phyloP scores from a whole-genome alignment of 1,140 invertebrate genomes.

The Rhopalosiphum maidis region DNA sequence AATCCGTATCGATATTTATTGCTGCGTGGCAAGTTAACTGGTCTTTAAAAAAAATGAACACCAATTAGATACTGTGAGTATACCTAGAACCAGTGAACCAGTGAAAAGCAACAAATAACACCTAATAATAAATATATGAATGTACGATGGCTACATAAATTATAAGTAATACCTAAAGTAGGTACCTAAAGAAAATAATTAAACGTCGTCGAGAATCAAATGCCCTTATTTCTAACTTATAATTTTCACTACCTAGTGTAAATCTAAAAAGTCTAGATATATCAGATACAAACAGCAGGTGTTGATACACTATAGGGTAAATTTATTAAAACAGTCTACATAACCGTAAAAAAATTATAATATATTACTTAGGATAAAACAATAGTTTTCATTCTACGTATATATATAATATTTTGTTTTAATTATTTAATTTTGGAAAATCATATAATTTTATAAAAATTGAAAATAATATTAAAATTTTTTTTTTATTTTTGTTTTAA shows the following conservation, averaged over 20 bases:
- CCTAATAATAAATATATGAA: background rate
- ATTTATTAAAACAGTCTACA: background rate
- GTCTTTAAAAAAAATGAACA: background rate
- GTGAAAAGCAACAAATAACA: conserved; percentile 22
- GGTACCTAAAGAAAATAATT: background rate
- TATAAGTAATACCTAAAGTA: background rate
- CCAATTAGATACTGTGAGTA: background rate
- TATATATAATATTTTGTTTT: background rate
- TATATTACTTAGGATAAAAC: background rate
- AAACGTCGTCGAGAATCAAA: background rate
- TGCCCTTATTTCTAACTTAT: background rate
- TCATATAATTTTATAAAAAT: background rate
- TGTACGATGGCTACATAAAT: background rate
- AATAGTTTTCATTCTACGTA: background rate
- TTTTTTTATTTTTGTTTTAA: background rate
- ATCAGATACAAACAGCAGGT: background rate
- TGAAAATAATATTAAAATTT: background rate
- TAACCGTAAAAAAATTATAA: background rate
- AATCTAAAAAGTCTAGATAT: background rate
- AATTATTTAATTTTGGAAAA: background rate
- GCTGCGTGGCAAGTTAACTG: background rate
- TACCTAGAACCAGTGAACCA: background rate
- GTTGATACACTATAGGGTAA: background rate
- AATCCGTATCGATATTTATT: conserved; percentile 35
- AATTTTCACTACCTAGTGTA: background rate